Evolutionary conservation across 2,113 vertebrate species (phyloP), one percentile per base, ranked within the genome.

Genomic region (Notarius quadriscutis): DNA sequence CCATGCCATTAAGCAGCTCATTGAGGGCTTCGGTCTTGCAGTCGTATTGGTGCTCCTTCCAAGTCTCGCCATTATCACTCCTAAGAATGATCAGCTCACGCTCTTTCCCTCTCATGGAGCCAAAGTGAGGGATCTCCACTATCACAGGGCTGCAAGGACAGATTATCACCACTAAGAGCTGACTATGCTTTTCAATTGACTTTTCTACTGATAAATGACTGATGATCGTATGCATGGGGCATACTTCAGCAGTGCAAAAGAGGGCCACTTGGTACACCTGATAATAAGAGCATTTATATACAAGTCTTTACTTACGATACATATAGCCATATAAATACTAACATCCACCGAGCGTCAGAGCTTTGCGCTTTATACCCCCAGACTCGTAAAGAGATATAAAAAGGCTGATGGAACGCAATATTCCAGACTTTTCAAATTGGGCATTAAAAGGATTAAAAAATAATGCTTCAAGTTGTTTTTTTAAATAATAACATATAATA

Each of bases 81-180:
- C 98, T 96, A 86, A 99, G 96, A 1, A 99, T 95, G 18, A 99
- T 99, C 91, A 99, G 94, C 87, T 99, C 98, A 87, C 98, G 94
- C 91, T 99, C 98, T 62, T 98, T 96, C 78, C 97, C 97, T 83
- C 98, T 92, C 97, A 99, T 97, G 15, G 98, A 99, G 90, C 97
- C 98, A 94, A 99, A 99, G 72, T 99, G 98, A 0, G 98, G 98
- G 89, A 99, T 98, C 95, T 99, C 98, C 94, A 99, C 98, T 90
- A 99, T 98, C 88, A 99, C 98, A 55, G 98, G 98, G 92, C 98
- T 99, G 94, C 91, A 94, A 91, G 89, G 89, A 90, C 69, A 90
- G n/a, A 81, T 48, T 81, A 91, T 30, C 4, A 84, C 65, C 79
- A 84, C 75, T 84, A 84, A 79, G 85, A 89, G 63, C 11, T 62